phyloP scores from a whole-genome alignment of 2,888 invertebrate species.

The Torymus auratus region DNA sequence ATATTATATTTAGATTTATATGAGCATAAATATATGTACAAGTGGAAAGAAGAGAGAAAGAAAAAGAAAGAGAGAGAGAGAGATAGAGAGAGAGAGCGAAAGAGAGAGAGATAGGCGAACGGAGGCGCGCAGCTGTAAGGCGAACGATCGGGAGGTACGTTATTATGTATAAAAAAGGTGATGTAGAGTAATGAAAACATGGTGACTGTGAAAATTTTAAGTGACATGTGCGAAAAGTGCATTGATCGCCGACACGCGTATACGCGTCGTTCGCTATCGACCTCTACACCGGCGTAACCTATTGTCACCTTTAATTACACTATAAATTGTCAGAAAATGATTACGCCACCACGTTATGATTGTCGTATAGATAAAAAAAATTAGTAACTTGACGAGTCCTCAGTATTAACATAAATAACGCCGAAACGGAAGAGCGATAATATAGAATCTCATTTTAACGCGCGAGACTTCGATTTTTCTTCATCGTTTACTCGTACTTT shows the following conservation, averaged over 20 bases:
- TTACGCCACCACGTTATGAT: constrained; percentile 55
- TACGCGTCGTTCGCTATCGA: constrained; percentile 34
- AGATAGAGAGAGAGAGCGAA: background rate
- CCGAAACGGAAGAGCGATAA: constrained; percentile 35
- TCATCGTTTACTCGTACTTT: too few relatives aligned
- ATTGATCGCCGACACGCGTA: background rate
- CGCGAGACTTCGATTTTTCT: constrained; percentile 39
- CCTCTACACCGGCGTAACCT: constrained; percentile 38
- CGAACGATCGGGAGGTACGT: too few relatives aligned
- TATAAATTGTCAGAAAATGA: constrained; percentile 45
- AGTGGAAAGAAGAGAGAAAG: constrained; percentile 57
- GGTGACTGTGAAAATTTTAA: constrained; percentile 50
- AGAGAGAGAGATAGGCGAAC: constrained; percentile 31
- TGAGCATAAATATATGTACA: constrained; percentile 62
- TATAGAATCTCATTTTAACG: constrained; percentile 6
- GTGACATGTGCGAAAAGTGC: constrained; percentile 11
- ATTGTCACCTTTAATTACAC: constrained; percentile 45
- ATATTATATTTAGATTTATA: constrained; percentile 67
- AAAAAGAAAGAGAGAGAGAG: background rate
- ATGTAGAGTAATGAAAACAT: constrained; percentile 44
- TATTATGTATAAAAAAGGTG: too few relatives aligned
- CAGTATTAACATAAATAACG: constrained; percentile 57
- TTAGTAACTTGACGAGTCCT: constrained; percentile 58
- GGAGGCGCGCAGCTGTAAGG: too few relatives aligned
- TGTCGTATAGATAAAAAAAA: constrained; percentile 50